These are phyloP conservation scores for Micropoecilia bifurca DNA, from an alignment of 2,797 vertebrate genomes.

Conservation along the genomic window DNA sequence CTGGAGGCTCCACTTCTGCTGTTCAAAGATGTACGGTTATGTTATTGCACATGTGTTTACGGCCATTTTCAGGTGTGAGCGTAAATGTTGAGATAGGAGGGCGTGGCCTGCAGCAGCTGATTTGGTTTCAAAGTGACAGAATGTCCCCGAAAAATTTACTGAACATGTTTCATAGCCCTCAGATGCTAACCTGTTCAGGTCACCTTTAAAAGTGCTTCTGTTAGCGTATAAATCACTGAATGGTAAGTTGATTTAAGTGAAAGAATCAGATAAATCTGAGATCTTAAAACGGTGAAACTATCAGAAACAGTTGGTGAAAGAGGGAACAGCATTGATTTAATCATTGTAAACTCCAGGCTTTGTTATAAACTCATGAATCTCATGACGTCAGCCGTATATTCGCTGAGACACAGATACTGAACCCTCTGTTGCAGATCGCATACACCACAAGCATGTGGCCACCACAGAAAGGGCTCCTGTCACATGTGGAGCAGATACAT, in stretches of 20 bases:
- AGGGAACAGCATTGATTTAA: neutral
- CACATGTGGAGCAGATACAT: conserved; percentile 71
- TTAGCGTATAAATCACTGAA: too few relatives aligned
- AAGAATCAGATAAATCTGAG: neutral
- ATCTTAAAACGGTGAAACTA: neutral
- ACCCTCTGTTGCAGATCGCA: conserved; percentile 30
- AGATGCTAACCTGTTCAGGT: too few relatives aligned
- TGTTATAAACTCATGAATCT: neutral
- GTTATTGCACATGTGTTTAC: too few relatives aligned
- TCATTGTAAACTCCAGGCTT: neutral
- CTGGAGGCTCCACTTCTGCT: too few relatives aligned
- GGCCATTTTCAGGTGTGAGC: too few relatives aligned
- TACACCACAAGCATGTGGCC: conserved; percentile 40
- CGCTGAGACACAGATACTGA: conserved; percentile 28
- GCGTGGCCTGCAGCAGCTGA: too few relatives aligned
- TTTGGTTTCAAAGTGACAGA: too few relatives aligned
- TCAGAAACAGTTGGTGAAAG: conserved; percentile 3
- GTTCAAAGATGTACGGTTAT: too few relatives aligned
- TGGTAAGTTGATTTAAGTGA: neutral
- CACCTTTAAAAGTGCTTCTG: too few relatives aligned
- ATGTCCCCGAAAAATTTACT: too few relatives aligned
- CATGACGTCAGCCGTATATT: neutral
- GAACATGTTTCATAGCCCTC: too few relatives aligned
- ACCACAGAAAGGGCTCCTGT: conserved; percentile 63
- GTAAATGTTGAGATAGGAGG: too few relatives aligned